These are phyloP conservation scores for Ischnus inquisitorius DNA, from an alignment of 2,888 invertebrate species.

Conservation along the genomic window DNA sequence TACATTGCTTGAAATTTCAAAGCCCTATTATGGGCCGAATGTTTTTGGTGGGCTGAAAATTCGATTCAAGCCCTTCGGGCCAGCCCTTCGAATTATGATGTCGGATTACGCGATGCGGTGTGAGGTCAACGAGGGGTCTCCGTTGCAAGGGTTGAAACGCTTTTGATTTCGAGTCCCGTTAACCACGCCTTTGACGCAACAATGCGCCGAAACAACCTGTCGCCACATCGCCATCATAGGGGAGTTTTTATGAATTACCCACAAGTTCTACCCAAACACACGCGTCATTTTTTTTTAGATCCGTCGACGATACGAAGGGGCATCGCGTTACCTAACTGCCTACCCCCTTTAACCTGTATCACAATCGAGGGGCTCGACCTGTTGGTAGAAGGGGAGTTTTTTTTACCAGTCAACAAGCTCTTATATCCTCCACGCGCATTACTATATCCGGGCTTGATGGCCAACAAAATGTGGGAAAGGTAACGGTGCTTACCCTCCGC, in stretches of 20 bases:
- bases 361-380: slow-evolving; percentile 77
- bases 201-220: slow-evolving; percentile 66
- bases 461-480: slow-evolving; percentile 10
- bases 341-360: slow-evolving; percentile 65
- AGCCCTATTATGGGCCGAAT: neutral
- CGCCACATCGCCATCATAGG: slow-evolving; percentile 52
- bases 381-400: slow-evolving; percentile 79
- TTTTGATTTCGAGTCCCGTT: slow-evolving; percentile 65
- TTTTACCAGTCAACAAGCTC: slow-evolving; percentile 69
- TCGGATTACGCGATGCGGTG: slow-evolving; percentile 40
- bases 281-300: slow-evolving; percentile 63
- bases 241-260: slow-evolving; percentile 65
- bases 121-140: slow-evolving; percentile 38
- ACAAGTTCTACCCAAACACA: slow-evolving; percentile 50
- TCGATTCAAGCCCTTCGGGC: slow-evolving; percentile 29
- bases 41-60: neutral
- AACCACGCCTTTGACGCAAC: slow-evolving; percentile 69
- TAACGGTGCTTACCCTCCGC: slow-evolving; percentile 43
- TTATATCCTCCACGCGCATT: slow-evolving; percentile 26
- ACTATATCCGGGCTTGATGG: neutral
- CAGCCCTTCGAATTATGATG: slow-evolving; percentile 9
- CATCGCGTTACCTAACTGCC: slow-evolving; percentile 51
- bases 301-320: slow-evolving; percentile 43
- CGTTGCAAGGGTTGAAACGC: slow-evolving; percentile 41
- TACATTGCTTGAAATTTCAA: neutral